phyloP scores from a whole-genome alignment of 2,797 vertebrate genomes.

The Okamejei kenojei region DNA sequence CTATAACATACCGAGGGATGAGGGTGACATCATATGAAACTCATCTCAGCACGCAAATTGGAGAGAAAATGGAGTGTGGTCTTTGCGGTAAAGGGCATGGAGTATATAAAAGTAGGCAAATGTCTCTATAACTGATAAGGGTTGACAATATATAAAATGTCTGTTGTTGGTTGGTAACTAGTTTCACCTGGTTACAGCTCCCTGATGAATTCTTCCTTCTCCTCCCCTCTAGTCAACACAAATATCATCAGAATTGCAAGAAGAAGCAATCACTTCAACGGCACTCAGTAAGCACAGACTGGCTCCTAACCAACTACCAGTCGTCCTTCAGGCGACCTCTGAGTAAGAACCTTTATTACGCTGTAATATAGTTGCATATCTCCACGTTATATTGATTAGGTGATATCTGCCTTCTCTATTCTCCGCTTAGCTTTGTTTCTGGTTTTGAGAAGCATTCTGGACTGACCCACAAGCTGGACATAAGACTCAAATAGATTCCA shows the following conservation, averaged over 20 bases:
- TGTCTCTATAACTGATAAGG: no score
- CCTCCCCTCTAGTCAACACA: constrained; percentile 44
- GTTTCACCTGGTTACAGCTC: not conserved
- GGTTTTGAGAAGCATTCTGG: not conserved
- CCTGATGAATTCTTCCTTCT: not conserved
- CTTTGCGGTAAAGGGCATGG: no score
- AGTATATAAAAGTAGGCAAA: no score
- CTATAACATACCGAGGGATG: no score
- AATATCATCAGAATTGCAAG: constrained; percentile 44
- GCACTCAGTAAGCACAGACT: constrained; percentile 26
- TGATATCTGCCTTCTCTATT: not conserved
- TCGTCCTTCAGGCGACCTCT: constrained; percentile 43
- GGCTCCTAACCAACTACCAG: constrained; percentile 43
- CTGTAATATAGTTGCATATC: no score
- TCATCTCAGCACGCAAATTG: no score
- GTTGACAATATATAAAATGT: not conserved
- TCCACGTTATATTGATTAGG: not conserved
- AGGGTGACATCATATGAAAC: no score
- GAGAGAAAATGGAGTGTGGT: no score
- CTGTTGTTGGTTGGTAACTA: not conserved
- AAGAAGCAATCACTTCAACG: constrained; percentile 32
- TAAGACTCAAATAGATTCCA: not conserved
- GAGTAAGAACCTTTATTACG: constrained; percentile 38
- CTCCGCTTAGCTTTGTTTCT: not conserved
- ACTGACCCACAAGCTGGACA: not conserved